Evolutionary conservation across 2,888 invertebrate species (phyloP).

Genomic region (Octonoba sinensis): DNA sequence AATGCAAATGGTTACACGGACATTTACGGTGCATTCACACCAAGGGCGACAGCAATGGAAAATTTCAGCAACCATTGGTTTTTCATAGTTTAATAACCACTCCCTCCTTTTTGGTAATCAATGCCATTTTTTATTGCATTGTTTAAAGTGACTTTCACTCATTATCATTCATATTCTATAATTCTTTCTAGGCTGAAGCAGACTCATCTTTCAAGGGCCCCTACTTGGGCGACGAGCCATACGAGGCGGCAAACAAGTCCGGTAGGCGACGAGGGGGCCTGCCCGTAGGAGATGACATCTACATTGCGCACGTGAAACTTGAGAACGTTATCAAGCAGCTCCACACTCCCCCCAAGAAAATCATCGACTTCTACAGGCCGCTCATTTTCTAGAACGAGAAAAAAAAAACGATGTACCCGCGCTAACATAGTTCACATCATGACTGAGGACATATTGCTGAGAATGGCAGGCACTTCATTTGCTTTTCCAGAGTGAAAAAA

Average conservation of each 20-base stretch:
- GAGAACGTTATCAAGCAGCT: conserved; percentile 66
- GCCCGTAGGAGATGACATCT: conserved; percentile 68
- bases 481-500: too few relatives aligned
- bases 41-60: too few relatives aligned
- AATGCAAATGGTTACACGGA: too few relatives aligned
- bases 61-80: too few relatives aligned
- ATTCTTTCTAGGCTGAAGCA: conserved; percentile 62
- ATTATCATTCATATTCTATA: background rate
- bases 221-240: conserved; percentile 67
- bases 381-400: conserved; percentile 42
- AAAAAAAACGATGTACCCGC: background rate
- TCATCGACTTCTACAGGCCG: conserved; percentile 54
- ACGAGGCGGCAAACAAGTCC: conserved; percentile 67
- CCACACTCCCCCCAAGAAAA: conserved; percentile 58
- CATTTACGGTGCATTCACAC: too few relatives aligned
- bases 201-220: conserved; percentile 67
- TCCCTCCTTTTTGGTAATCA: too few relatives aligned
- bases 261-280: conserved; percentile 67
- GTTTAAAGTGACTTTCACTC: too few relatives aligned
- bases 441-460: too few relatives aligned
- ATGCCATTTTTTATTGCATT: too few relatives aligned
- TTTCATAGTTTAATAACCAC: too few relatives aligned
- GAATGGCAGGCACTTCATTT: too few relatives aligned
- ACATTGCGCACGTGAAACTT: conserved; percentile 67
- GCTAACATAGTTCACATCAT: background rate